phyloP scores from a whole-genome alignment of 2,797 vertebrate genomes.

The Oreonectes daqikongensis region DNA sequence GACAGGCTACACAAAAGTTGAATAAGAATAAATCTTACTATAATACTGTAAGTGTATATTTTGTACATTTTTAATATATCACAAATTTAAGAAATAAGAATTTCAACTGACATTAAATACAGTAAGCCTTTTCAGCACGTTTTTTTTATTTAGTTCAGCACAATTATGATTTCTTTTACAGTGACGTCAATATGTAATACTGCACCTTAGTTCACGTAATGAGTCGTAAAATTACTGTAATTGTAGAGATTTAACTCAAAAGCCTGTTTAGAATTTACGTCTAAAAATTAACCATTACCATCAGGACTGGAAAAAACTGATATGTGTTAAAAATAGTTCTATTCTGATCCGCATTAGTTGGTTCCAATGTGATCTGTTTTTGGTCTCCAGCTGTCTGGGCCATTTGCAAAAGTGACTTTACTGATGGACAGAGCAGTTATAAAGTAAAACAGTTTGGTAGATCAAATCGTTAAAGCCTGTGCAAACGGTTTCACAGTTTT shows the following conservation, averaged over 20 bases:
- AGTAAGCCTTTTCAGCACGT: no score
- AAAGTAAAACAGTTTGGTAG: conserved; percentile 55
- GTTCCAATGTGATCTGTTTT: background rate
- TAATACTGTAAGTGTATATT: no score
- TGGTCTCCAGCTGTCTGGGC: conserved; percentile 8
- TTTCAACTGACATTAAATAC: no score
- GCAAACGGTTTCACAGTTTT: conserved; percentile 61
- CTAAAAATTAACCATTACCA: background rate
- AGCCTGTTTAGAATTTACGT: no score
- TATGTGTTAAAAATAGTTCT: background rate
- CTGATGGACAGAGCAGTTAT: conserved; percentile 53
- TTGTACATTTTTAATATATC: no score
- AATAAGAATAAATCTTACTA: no score
- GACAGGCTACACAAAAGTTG: background rate
- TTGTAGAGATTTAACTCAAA: no score
- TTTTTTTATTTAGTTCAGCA: no score
- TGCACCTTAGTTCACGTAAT: background rate
- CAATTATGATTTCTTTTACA: background rate
- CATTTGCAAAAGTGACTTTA: conserved; percentile 37
- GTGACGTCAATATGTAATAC: background rate
- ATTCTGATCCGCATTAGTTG: background rate
- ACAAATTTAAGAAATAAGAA: no score
- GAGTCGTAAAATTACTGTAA: no score
- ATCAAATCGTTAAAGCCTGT: conserved; percentile 48
- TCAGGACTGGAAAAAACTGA: no score